Percentiles rank a stretch among this genome's conserved stretches.
Evolutionary conservation across 2,888 invertebrate species (phyloP).

Genomic region (Parapristionchus giblindavisi): DNA sequence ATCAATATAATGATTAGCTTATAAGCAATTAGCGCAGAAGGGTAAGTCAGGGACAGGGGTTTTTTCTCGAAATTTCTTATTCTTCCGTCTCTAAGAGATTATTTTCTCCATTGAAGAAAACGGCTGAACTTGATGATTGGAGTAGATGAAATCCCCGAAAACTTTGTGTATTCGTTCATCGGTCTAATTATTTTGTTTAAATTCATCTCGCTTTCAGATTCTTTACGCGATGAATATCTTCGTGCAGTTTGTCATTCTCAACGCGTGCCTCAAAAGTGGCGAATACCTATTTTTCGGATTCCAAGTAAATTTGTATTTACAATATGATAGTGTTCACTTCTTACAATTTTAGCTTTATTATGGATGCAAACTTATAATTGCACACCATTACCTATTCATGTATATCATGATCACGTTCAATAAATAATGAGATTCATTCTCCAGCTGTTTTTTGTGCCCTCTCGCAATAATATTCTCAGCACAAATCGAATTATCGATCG

Average conservation of each 20-base stretch:
- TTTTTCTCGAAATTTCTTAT: too few species aligned
- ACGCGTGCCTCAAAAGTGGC: constrained; percentile 63
- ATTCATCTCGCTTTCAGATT: constrained; percentile 30
- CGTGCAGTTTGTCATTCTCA: constrained; percentile 64
- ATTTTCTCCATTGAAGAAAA: not conserved
- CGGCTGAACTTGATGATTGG: too few species aligned
- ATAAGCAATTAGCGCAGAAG: too few species aligned
- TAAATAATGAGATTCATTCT: not conserved
- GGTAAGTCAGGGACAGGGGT: too few species aligned
- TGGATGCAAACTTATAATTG: too few species aligned
- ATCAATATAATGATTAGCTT: too few species aligned
- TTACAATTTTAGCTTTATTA: not conserved
- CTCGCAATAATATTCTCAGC: too few species aligned
- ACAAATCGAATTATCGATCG: not conserved
- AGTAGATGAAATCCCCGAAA: too few species aligned
- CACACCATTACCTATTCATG: not conserved
- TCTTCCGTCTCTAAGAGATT: too few species aligned
- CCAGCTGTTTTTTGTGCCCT: not conserved
- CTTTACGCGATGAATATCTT: constrained; percentile 64
- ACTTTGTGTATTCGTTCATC: not conserved
- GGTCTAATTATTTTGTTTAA: not conserved
- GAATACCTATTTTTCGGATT: constrained; percentile 66
- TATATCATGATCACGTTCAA: not conserved
- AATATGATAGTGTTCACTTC: not conserved
- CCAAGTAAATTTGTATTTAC: constrained; percentile 49